Evolutionary conservation across 2,113 vertebrate genomes (phyloP).

Genomic region (Vidua chalybeata): DNA sequence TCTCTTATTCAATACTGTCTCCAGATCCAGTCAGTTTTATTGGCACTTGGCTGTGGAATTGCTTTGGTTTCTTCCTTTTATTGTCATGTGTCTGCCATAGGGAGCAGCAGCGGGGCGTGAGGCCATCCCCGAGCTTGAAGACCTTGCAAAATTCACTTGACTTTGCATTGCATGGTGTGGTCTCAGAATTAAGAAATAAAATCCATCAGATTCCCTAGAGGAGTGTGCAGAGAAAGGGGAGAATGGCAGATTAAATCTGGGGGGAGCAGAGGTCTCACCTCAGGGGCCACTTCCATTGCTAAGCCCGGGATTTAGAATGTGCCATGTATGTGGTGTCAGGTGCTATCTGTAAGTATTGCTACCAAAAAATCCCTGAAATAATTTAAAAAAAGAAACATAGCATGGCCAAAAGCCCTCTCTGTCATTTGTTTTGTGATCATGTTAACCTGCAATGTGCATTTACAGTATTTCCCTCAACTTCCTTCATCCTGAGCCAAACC

Average conservation of each 20-base stretch:
- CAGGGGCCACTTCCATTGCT: neutral
- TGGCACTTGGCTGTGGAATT: neutral
- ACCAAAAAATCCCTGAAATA: rapidly evolving
- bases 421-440: neutral
- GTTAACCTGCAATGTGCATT: neutral
- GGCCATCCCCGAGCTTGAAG: neutral
- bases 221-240: neutral
- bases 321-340: rapidly evolving
- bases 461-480: neutral
- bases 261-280: neutral
- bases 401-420: neutral
- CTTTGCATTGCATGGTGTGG: neutral
- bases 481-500: neutral
- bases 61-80: neutral
- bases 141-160: neutral
- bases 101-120: neutral
- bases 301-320: neutral
- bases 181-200: neutral
- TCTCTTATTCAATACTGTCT: neutral
- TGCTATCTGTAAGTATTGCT: neutral
- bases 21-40: neutral
- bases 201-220: neutral
- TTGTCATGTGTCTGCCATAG: neutral
- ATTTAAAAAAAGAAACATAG: neutral
- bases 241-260: neutral